Evolutionary conservation across 2,888 invertebrate species (phyloP).

Genomic region (Eutolmus rufibarbis): DNA sequence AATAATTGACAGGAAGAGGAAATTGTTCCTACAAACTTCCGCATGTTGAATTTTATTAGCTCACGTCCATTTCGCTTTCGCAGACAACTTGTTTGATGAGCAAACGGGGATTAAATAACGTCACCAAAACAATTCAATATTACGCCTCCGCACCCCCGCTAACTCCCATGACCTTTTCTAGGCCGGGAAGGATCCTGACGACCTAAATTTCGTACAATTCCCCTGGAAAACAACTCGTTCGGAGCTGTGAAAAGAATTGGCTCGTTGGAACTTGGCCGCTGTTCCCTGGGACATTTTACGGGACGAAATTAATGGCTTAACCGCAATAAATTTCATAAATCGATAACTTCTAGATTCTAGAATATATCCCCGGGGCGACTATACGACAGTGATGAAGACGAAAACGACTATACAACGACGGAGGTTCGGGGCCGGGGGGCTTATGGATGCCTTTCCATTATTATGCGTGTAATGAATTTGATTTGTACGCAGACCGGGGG

Average conservation of each 20-base stretch:
- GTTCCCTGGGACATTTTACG: not conserved
- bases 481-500: not conserved
- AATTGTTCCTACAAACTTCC: constrained; percentile 29
- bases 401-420: not conserved
- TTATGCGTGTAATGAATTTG: not conserved
- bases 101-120: constrained; percentile 11
- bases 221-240: not conserved
- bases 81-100: constrained; percentile 28
- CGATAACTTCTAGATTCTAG: not conserved
- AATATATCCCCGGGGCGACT: not conserved
- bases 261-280: not conserved
- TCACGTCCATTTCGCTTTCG: not conserved
- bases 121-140: constrained; percentile 23
- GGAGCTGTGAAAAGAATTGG: not conserved
- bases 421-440: not conserved
- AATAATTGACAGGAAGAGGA: constrained; percentile 28
- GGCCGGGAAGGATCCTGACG: not conserved
- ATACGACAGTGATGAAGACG: not conserved
- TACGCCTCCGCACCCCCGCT: not conserved
- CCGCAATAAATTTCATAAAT: constrained; percentile 4
- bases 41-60: constrained; percentile 19
- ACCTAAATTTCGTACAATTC: not conserved
- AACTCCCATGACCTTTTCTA: not conserved
- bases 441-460: not conserved
- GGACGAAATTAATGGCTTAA: not conserved